Evolutionary conservation across 2,113 vertebrate species (phyloP).

Genomic region (Girardinichthys multiradiatus): DNA sequence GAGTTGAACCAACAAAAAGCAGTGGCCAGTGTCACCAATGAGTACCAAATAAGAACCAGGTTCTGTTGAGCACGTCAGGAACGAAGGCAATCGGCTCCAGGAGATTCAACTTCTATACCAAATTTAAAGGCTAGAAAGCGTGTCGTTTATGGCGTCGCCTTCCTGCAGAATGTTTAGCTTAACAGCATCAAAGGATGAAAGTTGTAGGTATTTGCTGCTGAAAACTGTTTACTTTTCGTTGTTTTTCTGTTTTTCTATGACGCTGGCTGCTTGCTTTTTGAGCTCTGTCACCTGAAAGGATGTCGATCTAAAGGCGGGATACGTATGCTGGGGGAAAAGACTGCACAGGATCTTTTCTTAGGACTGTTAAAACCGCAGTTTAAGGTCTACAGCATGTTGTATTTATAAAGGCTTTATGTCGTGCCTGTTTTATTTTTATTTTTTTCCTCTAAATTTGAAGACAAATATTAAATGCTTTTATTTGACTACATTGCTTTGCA

Average conservation of each 20-base stretch:
- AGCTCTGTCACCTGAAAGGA: constrained; percentile 55
- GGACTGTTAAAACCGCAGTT: constrained; percentile 77
- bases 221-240: constrained; percentile 67
- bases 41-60: constrained; percentile 71
- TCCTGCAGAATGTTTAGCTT: constrained; percentile 59
- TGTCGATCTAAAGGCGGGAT: constrained; percentile 54
- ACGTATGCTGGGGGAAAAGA: constrained; percentile 66
- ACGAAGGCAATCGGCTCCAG: constrained; percentile 21
- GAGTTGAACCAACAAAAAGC: constrained; percentile 48
- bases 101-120: constrained; percentile 56
- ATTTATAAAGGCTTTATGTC: constrained; percentile 81
- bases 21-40: constrained; percentile 71
- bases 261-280: constrained; percentile 72
- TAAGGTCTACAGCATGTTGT: constrained; percentile 84
- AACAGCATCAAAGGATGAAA: constrained; percentile 42
- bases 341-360: constrained; percentile 75
- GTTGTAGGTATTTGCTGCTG: constrained; percentile 63
- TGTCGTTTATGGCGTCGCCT: constrained; percentile 42
- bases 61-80: constrained; percentile 41
- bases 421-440: constrained; percentile 83
- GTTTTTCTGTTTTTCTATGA: constrained; percentile 65
- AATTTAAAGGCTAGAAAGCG: constrained; percentile 58
- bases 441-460: constrained; percentile 66
- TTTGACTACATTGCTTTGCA: constrained; percentile 86
- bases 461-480: constrained; percentile 71